Conservation (phyloP, 2,113 vertebrate species). For the Elephantulus edwardii region DNA sequence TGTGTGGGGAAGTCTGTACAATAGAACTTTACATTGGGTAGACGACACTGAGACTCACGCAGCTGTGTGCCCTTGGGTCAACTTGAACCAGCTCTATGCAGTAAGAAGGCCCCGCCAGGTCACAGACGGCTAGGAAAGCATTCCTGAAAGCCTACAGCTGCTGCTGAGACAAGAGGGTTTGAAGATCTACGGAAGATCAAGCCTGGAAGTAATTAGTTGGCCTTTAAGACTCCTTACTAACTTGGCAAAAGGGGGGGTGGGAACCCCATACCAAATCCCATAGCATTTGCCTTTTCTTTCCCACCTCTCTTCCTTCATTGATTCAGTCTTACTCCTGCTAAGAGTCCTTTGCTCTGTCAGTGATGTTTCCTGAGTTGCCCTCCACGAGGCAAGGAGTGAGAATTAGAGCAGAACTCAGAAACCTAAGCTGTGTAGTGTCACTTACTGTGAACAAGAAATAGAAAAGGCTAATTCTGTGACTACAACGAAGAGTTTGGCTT, state of each 20-base stretch:
- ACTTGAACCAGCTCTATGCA: conserved; percentile 16
- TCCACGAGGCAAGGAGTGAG: conserved; percentile 9
- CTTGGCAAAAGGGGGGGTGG: background rate
- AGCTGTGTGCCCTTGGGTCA: conserved; percentile 69
- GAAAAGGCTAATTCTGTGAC: conserved; percentile 16
- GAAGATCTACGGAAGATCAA: background rate
- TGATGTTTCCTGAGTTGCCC: background rate
- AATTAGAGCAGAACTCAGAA: conserved; percentile 21
- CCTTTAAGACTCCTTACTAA: background rate
- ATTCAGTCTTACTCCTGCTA: background rate
- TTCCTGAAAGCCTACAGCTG: background rate
- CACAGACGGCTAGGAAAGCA: background rate
- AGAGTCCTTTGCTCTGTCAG: background rate
- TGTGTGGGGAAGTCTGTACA: conserved; percentile 37
- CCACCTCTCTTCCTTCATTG: background rate
- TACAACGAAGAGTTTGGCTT: background rate
- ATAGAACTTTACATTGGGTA: conserved; percentile 54
- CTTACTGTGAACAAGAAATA: background rate
- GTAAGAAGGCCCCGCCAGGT: background rate
- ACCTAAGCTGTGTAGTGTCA: background rate
- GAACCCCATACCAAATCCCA: background rate
- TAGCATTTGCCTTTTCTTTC: background rate
- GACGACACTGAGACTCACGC: background rate
- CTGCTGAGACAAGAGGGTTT: background rate
- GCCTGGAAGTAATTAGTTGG: background rate